phyloP scores from a whole-genome alignment of 2,797 vertebrate genomes.

The Enoplosus armatus region DNA sequence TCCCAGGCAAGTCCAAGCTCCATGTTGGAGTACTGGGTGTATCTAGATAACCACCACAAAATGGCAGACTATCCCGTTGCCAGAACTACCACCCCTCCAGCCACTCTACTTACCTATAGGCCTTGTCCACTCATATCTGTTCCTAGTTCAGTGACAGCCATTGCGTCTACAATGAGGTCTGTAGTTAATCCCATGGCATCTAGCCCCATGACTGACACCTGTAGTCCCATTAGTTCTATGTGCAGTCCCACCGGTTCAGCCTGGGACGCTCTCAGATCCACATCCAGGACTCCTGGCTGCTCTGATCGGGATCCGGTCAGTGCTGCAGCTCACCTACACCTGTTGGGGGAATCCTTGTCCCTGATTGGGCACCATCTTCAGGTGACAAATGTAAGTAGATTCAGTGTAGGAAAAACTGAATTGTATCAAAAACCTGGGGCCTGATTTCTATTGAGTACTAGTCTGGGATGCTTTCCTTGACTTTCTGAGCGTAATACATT shows the following conservation, averaged over 20 bases:
- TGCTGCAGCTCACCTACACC: constrained; percentile 94
- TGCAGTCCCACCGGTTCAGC: constrained; percentile 25
- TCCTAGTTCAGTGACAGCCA: constrained; percentile 4
- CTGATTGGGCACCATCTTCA: constrained; percentile 94
- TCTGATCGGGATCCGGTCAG: constrained; percentile 90
- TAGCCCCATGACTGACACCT: constrained; percentile 8
- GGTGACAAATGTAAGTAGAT: constrained; percentile 90
- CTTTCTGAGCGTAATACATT: neutral
- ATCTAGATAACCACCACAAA: constrained; percentile 87
- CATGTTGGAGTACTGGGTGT: constrained; percentile 88
- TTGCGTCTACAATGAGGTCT: neutral
- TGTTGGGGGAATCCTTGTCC: constrained; percentile 95
- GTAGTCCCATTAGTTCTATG: constrained; percentile 11
- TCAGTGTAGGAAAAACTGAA: neutral
- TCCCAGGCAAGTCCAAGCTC: constrained; percentile 58
- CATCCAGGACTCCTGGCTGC: constrained; percentile 71
- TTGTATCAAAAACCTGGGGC: neutral
- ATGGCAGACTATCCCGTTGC: constrained; percentile 3
- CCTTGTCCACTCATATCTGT: neutral
- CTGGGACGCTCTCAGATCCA: constrained; percentile 81
- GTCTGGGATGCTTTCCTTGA: neutral
- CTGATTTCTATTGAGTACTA: neutral
- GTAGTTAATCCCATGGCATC: neutral
- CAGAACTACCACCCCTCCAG: neutral
- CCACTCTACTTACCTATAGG: neutral